These are phyloP conservation scores for Spinus pinus DNA, from an alignment of 2,797 vertebrate genomes.

Conservation along the genomic window DNA sequence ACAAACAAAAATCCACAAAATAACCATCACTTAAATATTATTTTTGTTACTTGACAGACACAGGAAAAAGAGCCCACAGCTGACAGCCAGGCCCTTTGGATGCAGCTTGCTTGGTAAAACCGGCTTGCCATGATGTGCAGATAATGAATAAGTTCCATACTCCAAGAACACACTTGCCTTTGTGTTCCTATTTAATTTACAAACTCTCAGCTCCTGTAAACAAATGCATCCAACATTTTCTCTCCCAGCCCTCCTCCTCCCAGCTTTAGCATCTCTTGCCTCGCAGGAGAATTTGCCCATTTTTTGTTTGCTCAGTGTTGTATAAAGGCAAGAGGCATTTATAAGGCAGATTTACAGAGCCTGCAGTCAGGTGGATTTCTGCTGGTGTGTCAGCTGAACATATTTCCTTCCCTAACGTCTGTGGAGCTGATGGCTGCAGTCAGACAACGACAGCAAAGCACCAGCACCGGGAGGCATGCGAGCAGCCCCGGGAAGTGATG, in stretches of 20 bases:
- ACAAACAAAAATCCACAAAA: background rate
- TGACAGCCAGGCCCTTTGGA: background rate
- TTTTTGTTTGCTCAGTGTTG: conserved; percentile 30
- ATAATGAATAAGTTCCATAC: background rate
- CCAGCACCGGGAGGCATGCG: background rate
- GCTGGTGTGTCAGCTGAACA: conserved; percentile 27
- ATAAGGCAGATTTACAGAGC: conserved; percentile 58
- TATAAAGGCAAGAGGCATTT: conserved; percentile 16
- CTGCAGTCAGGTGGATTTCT: conserved; percentile 49
- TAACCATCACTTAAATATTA: background rate
- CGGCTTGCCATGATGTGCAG: background rate
- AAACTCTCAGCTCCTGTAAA: background rate
- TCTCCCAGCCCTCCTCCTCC: background rate
- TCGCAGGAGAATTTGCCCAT: background rate
- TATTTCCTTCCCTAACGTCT: conserved; percentile 42
- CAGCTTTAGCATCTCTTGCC: background rate
- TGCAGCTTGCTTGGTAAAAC: background rate
- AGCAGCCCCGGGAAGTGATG: background rate
- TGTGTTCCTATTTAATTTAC: background rate
- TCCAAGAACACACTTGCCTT: background rate
- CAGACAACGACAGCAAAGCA: conserved; percentile 56
- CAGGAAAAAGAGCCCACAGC: background rate
- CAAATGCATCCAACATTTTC: background rate
- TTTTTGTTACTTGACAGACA: background rate
- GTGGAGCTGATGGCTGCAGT: conserved; percentile 32